Conservation (phyloP, 2,113 vertebrate genomes). For the Odobenus rosmarus region DNA sequence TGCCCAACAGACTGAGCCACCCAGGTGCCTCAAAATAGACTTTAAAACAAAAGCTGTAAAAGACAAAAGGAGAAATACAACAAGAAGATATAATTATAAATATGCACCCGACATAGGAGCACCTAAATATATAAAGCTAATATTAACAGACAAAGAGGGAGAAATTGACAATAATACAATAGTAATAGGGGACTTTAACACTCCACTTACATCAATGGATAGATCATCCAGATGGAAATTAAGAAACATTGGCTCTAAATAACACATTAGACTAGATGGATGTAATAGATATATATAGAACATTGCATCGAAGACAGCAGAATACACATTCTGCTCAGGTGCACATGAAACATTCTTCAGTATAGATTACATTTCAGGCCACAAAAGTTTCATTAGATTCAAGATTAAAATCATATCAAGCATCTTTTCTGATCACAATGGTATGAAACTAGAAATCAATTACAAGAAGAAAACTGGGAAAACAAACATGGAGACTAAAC, state of each 20-base stretch:
- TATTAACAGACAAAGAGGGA: background rate
- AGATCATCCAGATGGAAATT: background rate
- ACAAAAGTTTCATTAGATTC: background rate
- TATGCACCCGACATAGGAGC: background rate
- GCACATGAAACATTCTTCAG: background rate
- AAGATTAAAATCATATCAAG: background rate
- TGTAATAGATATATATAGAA: background rate
- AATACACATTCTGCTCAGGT: background rate
- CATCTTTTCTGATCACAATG: background rate
- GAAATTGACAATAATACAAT: background rate
- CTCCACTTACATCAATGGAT: background rate
- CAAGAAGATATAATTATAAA: background rate
- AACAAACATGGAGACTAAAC: background rate
- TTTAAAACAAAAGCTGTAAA: background rate
- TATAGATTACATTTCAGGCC: background rate
- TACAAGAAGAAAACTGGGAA: background rate
- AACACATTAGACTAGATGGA: background rate
- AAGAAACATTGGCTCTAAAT: background rate
- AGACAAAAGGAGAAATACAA: background rate
- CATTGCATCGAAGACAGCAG: background rate
- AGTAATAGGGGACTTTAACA: background rate
- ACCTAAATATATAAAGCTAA: background rate
- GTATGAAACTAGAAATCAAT: background rate
- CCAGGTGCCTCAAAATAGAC: too few species aligned
- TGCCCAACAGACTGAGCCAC: too few species aligned